These are phyloP conservation scores for Ctenomys sociabilis DNA, from an alignment of 2,113 vertebrate genomes.

Conservation along the genomic window DNA sequence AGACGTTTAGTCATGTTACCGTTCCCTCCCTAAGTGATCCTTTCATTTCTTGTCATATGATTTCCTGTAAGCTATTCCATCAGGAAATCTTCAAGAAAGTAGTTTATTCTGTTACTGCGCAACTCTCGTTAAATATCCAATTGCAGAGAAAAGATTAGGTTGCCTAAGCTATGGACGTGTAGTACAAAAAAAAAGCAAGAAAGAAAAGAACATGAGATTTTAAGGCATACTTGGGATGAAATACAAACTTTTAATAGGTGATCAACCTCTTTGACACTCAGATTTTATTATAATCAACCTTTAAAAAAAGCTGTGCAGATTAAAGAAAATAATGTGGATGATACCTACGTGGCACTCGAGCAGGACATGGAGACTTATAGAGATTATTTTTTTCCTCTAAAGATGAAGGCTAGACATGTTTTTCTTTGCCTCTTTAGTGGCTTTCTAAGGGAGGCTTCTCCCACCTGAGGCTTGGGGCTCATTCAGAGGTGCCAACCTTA, in stretches of 20 bases:
- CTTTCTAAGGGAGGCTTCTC: not conserved
- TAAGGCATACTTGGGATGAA: not conserved
- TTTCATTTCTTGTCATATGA: not conserved
- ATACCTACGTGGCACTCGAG: not conserved
- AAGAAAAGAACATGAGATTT: not conserved
- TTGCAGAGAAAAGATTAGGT: not conserved
- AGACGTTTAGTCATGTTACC: not conserved
- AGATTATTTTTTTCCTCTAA: not conserved
- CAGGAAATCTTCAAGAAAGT: not conserved
- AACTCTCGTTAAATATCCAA: slow-evolving; percentile 12
- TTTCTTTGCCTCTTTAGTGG: not conserved
- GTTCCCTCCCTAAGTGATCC: not conserved
- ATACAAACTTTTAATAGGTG: not conserved
- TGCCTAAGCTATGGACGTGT: slow-evolving; percentile 29
- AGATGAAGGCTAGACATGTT: not conserved
- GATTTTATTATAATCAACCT: slow-evolving; percentile 14
- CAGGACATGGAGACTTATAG: not conserved
- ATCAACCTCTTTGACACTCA: not conserved
- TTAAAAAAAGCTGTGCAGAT: not conserved
- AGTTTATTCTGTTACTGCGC: not conserved
- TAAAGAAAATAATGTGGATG: not conserved
- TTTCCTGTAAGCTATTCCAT: slow-evolving; percentile 1
- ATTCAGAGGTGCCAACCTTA: not conserved
- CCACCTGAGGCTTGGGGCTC: not conserved
- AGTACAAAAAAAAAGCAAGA: not conserved